These are phyloP conservation scores for Pristis pectinata DNA, from an alignment of 2,797 vertebrate species.

Conservation along the genomic window DNA sequence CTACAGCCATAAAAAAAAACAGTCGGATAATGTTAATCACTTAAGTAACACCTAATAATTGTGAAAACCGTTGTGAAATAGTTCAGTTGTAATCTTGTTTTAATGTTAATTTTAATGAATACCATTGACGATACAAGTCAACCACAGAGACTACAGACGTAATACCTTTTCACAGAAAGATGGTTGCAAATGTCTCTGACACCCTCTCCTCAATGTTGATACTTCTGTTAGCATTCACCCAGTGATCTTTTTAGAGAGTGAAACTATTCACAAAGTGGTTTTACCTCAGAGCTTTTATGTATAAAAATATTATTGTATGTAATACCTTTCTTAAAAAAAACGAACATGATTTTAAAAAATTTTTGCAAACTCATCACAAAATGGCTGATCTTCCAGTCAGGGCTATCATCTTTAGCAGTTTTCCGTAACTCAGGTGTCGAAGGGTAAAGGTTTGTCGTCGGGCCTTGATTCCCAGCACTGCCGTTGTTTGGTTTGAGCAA, in stretches of 20 bases:
- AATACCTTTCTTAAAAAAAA: not conserved
- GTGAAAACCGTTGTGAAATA: not conserved
- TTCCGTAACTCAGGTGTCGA: not conserved
- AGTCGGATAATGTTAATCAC: not conserved
- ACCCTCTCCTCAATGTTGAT: not conserved
- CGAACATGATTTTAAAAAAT: not conserved
- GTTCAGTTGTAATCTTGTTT: not conserved
- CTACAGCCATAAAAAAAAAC: not conserved
- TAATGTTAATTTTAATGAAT: not conserved
- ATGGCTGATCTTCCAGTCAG: not conserved
- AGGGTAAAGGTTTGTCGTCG: not conserved
- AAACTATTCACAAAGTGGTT: not conserved
- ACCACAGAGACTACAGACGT: not conserved
- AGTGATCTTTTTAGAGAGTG: constrained; percentile 2
- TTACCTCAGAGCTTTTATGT: not conserved
- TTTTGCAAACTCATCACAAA: not conserved
- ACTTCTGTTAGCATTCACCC: not conserved
- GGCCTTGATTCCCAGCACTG: not conserved
- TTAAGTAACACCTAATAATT: not conserved
- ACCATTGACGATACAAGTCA: not conserved
- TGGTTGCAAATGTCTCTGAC: not conserved
- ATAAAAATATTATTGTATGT: not conserved
- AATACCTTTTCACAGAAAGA: not conserved
- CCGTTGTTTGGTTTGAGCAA: not conserved
- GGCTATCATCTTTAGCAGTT: not conserved